These are phyloP conservation scores for Urocyon cinereoargenteus DNA, from an alignment of 2,797 vertebrate species.

Conservation along the genomic window DNA sequence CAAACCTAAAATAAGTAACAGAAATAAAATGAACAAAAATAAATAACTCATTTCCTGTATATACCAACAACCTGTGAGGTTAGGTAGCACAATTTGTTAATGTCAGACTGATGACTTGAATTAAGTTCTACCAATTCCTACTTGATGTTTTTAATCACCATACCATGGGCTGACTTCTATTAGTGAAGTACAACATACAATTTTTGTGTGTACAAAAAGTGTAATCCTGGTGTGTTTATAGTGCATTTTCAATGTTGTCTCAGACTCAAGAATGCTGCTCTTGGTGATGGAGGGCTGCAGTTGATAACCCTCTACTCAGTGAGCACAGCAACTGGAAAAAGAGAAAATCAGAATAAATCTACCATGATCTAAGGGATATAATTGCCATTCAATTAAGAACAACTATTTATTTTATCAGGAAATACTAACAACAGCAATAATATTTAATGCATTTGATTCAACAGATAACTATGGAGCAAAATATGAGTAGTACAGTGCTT, in stretches of 20 bases:
- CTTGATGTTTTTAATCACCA: conserved; percentile 14
- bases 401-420: not conserved
- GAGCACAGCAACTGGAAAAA: not conserved
- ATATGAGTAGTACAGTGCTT: not conserved
- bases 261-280: not conserved
- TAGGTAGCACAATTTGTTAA: not conserved
- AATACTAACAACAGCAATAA: not conserved
- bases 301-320: not conserved
- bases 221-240: not conserved
- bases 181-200: not conserved
- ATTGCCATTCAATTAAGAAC: not conserved
- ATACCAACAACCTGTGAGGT: not conserved
- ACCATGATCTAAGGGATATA: not conserved
- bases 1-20: not conserved
- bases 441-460: not conserved
- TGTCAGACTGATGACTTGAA: not conserved
- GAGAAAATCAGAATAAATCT: not conserved
- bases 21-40: conserved; percentile 52
- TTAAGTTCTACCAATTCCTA: not conserved
- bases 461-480: not conserved
- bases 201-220: not conserved
- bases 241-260: not conserved
- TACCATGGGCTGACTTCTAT: not conserved
- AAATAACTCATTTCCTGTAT: not conserved
- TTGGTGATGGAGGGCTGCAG: not conserved